Conservation (phyloP, 2,888 invertebrate genomes). For the Netelia inedita region DNA sequence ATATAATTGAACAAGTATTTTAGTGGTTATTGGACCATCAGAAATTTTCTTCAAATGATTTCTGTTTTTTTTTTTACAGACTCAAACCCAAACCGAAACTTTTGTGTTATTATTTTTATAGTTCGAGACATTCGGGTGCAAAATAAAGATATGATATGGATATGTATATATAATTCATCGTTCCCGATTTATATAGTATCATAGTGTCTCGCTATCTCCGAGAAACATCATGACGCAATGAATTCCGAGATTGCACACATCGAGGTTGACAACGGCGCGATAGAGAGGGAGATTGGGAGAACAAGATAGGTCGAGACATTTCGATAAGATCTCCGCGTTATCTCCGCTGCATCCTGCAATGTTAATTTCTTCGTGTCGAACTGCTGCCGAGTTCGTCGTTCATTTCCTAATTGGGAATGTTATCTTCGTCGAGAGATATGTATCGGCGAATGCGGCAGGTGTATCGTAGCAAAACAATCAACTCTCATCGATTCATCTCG, state of each 20-base stretch:
- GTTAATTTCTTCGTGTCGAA: constrained; percentile 49
- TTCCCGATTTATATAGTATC: not conserved
- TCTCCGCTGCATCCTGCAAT: constrained; percentile 50
- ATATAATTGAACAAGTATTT: no score
- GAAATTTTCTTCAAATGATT: no score
- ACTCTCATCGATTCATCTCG: not conserved
- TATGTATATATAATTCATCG: not conserved
- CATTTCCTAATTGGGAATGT: constrained; percentile 22
- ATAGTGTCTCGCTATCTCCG: constrained; percentile 32
- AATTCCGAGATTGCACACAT: constrained; percentile 48
- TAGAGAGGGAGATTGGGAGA: not conserved
- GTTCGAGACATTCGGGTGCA: not conserved
- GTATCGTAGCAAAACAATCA: constrained; percentile 6
- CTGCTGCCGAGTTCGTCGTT: constrained; percentile 22
- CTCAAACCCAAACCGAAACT: no score
- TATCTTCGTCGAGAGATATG: constrained; percentile 24
- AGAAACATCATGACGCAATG: constrained; percentile 40
- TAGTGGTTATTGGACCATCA: no score
- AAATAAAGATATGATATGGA: not conserved
- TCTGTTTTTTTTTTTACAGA: no score
- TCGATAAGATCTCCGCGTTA: constrained; percentile 59
- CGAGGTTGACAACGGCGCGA: constrained; percentile 32
- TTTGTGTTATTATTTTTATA: no score
- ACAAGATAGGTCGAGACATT: constrained; percentile 30
- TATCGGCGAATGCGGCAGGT: constrained; percentile 4